Percentiles rank a stretch among this genome's conserved stretches.
phyloP scores from a whole-genome alignment of 2,797 vertebrate genomes.

The Myotis findleyi region DNA sequence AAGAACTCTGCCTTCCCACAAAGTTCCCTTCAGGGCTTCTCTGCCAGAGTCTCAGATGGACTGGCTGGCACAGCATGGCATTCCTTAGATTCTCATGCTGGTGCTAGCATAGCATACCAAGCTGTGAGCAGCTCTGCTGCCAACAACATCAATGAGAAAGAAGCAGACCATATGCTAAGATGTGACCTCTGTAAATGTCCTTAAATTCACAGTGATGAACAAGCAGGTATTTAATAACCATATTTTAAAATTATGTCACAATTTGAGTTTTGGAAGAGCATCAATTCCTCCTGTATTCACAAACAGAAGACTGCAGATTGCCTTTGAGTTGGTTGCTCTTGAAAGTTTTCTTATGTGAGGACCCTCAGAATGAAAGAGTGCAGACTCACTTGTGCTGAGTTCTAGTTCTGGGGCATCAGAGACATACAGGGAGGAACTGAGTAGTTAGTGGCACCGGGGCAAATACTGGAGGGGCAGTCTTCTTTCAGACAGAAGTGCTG shows the following conservation, averaged over 20 bases:
- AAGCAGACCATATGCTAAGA: constrained; percentile 66
- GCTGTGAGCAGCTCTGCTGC: constrained; percentile 21
- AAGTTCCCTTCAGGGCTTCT: not conserved
- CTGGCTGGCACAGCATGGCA: not conserved
- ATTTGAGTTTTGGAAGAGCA: constrained; percentile 57
- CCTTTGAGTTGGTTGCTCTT: constrained; percentile 26
- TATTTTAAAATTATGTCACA: constrained; percentile 58
- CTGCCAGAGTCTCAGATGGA: constrained; percentile 65
- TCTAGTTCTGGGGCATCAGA: not conserved
- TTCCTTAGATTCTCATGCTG: constrained; percentile 51
- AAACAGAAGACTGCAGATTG: not conserved
- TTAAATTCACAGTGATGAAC: constrained; percentile 57
- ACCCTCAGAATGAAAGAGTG: not conserved
- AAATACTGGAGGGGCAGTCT: not conserved
- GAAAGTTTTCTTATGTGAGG: not conserved
- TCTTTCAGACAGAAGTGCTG: not conserved
- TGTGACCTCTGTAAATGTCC: constrained; percentile 52
- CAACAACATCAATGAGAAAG: constrained; percentile 34
- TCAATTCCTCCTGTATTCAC: not conserved
- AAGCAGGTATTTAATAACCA: constrained; percentile 58
- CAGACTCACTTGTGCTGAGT: not conserved
- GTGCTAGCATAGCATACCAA: constrained; percentile 11
- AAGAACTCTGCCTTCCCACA: constrained; percentile 3
- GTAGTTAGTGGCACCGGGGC: not conserved
- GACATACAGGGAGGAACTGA: not conserved